Conservation (phyloP, 1,140 invertebrate species). For the Hypothenemus hampei region DNA sequence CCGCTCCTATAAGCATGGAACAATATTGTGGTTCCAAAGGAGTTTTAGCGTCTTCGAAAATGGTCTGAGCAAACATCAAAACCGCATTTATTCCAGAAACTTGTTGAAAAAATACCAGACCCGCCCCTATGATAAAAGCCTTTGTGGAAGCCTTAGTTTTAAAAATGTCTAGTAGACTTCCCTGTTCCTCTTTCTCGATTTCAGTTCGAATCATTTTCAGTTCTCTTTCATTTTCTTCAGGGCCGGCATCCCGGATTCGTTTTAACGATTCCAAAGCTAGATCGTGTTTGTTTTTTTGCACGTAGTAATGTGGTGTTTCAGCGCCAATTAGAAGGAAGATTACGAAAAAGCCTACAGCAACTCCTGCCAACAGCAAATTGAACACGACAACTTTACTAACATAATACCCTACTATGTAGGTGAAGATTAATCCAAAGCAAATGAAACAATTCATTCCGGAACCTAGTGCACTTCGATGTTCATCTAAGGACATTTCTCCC, state of each 20-base stretch:
- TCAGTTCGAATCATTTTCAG: slow-evolving; percentile 24
- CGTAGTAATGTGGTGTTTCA: slow-evolving; percentile 70
- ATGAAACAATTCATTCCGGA: slow-evolving; percentile 35
- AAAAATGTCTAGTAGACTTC: slow-evolving; percentile 54
- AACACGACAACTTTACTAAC: slow-evolving; percentile 50
- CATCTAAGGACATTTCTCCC: slow-evolving; percentile 48
- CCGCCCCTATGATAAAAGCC: slow-evolving; percentile 63
- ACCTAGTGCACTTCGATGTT: slow-evolving; percentile 33
- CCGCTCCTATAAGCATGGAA: slow-evolving; percentile 72
- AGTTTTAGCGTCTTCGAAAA: slow-evolving; percentile 60
- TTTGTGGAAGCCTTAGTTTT: slow-evolving; percentile 52
- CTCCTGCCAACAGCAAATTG: slow-evolving; percentile 46
- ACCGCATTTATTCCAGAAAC: slow-evolving; percentile 78
- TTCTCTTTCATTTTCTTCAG: slow-evolving; percentile 49
- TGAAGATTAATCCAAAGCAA: slow-evolving; percentile 32
- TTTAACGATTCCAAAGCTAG: slow-evolving; percentile 57
- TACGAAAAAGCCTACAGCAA: slow-evolving; percentile 51
- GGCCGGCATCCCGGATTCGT: slow-evolving; percentile 53
- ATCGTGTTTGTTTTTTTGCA: slow-evolving; percentile 53
- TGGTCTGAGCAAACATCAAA: slow-evolving; percentile 71
- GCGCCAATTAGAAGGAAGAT: slow-evolving; percentile 52
- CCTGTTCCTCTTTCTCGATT: slow-evolving; percentile 37
- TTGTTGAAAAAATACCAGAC: slow-evolving; percentile 69
- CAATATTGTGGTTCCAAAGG: slow-evolving; percentile 53
- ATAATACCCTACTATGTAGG: slow-evolving; percentile 57